Conservation (phyloP, 2,797 vertebrate species). For the Spinus olivaceus region DNA sequence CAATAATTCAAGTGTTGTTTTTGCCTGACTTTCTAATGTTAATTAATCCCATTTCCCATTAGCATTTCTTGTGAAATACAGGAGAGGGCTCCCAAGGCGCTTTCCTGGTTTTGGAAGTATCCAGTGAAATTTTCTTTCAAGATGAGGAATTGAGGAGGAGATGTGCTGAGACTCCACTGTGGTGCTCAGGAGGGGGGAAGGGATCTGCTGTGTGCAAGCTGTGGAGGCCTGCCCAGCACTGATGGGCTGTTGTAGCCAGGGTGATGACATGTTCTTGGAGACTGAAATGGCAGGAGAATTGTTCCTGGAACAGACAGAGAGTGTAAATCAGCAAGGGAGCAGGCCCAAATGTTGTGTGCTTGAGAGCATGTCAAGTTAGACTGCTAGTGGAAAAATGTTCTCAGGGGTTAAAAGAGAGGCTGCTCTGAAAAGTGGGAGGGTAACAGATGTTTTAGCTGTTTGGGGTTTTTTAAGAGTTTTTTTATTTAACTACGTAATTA, state of each 20-base stretch:
- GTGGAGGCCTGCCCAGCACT: background rate
- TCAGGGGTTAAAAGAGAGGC: background rate
- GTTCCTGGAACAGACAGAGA: background rate
- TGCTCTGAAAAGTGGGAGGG: background rate
- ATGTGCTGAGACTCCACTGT: background rate
- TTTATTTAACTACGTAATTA: background rate
- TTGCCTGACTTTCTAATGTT: background rate
- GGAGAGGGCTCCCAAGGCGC: background rate
- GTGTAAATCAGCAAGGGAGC: background rate
- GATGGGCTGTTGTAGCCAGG: background rate
- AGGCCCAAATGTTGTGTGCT: background rate
- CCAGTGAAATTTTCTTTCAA: background rate
- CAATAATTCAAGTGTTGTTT: background rate
- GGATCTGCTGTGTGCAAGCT: background rate
- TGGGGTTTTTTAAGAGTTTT: background rate
- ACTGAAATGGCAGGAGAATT: background rate
- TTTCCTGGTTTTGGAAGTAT: background rate
- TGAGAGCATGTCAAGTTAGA: background rate
- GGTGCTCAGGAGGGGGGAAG: rapidly evolving
- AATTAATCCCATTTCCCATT: background rate
- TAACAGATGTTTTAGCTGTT: background rate
- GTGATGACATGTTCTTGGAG: background rate
- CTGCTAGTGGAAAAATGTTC: background rate
- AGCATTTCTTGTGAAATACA: background rate
- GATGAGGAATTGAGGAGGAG: background rate